phyloP scores from a whole-genome alignment of 2,113 vertebrate genomes.

The Rhinolophus sinicus region DNA sequence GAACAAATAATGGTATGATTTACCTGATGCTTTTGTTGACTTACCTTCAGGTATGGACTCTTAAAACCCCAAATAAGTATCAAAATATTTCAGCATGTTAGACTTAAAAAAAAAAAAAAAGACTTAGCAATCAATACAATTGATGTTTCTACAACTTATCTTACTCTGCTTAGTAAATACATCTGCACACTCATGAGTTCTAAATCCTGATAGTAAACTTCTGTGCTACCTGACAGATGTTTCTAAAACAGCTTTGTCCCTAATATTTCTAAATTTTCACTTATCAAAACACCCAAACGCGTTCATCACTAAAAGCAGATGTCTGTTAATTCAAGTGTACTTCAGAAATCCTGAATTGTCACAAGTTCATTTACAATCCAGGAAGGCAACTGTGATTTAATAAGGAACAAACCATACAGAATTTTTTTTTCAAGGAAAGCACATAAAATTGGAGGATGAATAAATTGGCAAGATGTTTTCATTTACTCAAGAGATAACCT shows the following conservation, averaged over 20 bases:
- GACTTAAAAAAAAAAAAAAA: too few relatives aligned
- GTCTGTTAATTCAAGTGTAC: conserved; percentile 20
- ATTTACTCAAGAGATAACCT: conserved; percentile 39
- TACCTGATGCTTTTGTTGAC: not conserved
- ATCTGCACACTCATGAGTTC: not conserved
- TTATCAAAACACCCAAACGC: not conserved
- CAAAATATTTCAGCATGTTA: not conserved
- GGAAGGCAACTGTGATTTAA: not conserved
- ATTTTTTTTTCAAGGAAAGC: conserved; percentile 26
- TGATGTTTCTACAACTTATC: not conserved
- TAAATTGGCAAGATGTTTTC: conserved; percentile 9
- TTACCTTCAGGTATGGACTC: not conserved
- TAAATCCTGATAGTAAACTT: not conserved
- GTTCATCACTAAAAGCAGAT: not conserved
- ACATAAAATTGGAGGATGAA: not conserved
- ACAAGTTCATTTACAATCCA: not conserved
- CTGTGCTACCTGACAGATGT: not conserved
- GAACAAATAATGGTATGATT: not conserved
- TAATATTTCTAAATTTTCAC: not conserved
- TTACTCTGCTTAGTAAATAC: not conserved
- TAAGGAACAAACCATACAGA: not conserved
- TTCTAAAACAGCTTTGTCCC: not conserved
- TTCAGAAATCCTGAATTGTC: conserved; percentile 24
- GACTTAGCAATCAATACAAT: not conserved
- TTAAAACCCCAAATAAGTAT: not conserved